Percentiles rank a stretch among this genome's conserved stretches.
Conservation (phyloP, 2,797 vertebrate genomes). For the Morelia viridis region DNA sequence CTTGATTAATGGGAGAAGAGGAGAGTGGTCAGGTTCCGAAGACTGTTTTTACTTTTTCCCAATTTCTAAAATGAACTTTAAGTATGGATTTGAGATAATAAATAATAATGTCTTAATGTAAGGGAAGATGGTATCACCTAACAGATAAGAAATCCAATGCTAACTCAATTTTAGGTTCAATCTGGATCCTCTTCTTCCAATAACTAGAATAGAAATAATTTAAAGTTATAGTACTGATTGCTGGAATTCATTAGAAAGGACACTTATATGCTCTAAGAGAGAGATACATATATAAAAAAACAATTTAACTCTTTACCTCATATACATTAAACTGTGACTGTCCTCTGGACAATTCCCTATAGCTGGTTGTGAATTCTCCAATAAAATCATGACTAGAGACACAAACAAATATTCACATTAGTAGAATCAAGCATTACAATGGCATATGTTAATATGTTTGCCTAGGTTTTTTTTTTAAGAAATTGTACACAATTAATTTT, state of each 20-base stretch:
- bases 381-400: constrained; percentile 92
- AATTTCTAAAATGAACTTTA: not conserved
- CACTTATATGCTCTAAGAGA: constrained; percentile 8
- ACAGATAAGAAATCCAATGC: too few relatives aligned
- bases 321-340: constrained; percentile 98
- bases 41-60: not conserved
- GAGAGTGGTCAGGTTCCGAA: not conserved
- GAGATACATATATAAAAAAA: constrained; percentile 24
- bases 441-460: not conserved
- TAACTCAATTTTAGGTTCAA: not conserved
- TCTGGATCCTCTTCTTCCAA: not conserved
- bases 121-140: not conserved
- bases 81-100: not conserved
- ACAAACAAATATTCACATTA: constrained; percentile 40
- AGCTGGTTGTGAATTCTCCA: constrained; percentile 97
- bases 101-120: not conserved
- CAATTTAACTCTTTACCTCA: constrained; percentile 78
- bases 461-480: not conserved
- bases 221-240: not conserved
- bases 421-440: not conserved
- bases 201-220: not conserved
- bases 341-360: constrained; percentile 92
- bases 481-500: not conserved
- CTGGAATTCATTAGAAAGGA: not conserved
- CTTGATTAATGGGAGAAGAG: not conserved